Evolutionary conservation across 2,113 vertebrate genomes (phyloP), one percentile per base, ranked within the genome.

Genomic region (Rhabdomys dilectus): DNA sequence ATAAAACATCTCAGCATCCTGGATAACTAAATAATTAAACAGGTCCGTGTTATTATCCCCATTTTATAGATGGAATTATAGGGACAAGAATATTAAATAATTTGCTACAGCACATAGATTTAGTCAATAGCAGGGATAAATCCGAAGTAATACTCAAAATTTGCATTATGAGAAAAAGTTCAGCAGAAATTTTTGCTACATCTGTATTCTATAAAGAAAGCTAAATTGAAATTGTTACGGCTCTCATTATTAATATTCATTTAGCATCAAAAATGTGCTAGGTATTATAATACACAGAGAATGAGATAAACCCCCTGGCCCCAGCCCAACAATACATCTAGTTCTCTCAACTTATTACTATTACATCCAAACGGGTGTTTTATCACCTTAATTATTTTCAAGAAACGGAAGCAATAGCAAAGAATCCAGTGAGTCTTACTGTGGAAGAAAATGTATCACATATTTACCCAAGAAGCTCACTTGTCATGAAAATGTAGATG

Each of bases 141-240:
- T 78, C 96, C 88, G 24, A 24, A 96, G 76, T 95, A 91, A 96
- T 92, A 95, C 88, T 92, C 76, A 96, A 92, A 96, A 97, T 97
- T 97, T 98, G 96, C 97, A 95, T 95, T 97, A 94, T 82, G 73
- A 97, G 89, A 94, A 97, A 97, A 97, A 97, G 92, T 96, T 98
- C 97, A 98, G 98, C 98, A 98, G 95, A 97, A 97, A 97, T 97
- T 98, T 97, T 62, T 97, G 97, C 98, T 96, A 97, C 92, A 94
- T 97, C 88, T 96, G 95, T 95, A 97, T 89, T 97, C 92, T 97
- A 92, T 53, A 93, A 56, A 92, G 91, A 96, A 97, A 96, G 90
- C 72, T 96, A 97, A 97, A 97, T 85, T 97, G 97, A 94, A 97
- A 97, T 96, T 94, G 97, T 97, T 90, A 91, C 86, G 87, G 56